Evolutionary conservation across 2,888 invertebrate genomes (phyloP), one percentile per base, ranked within the genome.

Genomic region (Pilophorus perplexus): DNA sequence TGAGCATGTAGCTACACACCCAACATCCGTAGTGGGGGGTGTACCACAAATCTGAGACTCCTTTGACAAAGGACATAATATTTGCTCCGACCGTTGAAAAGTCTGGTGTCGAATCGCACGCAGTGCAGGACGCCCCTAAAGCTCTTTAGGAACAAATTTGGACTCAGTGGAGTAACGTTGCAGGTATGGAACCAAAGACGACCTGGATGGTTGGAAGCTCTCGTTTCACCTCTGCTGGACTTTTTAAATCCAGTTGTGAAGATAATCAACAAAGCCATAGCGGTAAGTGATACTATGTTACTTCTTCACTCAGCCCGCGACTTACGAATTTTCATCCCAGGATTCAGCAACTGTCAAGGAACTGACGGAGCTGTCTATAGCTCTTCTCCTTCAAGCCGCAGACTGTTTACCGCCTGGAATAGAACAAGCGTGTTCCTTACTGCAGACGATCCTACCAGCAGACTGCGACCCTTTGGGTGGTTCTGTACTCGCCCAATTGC

Each of bases 131-230:
- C n/a, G n/a, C n/a, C n/a, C n/a, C n/a, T n/a, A n/a, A n/a, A n/a
- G n/a, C n/a, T n/a, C n/a, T n/a, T n/a, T n/a, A n/a, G n/a, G n/a
- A n/a, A n/a, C n/a, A n/a, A 33, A 10, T n/a, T 42, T 4, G 5
- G 42, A 42, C 3, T 8, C 4, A 5, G 4, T 42, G 42, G 42
- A 6, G 10, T 33, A 10, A 6, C 10, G 3, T 76, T 74, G 1
- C 69, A 89, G 88, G 85, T 90, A 1, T 90, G 90, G 90, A 89
- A 89, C 75, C 87, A 88, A 74, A 84, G 86, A 28, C 79, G 88
- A 37, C 89, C 89, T 12, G 82, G 89, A 0, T 91, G 90, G 90
- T 77, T 87, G 65, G 85, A 87, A 59, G 88, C 87, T 0, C 78
- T 90, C 10, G 74, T 89, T 69, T 83, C 84, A 16, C 79, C 86